Evolutionary conservation across 2,113 vertebrate species (phyloP), one percentile per base, ranked within the genome.

Genomic region (Malurus cyaneus): DNA sequence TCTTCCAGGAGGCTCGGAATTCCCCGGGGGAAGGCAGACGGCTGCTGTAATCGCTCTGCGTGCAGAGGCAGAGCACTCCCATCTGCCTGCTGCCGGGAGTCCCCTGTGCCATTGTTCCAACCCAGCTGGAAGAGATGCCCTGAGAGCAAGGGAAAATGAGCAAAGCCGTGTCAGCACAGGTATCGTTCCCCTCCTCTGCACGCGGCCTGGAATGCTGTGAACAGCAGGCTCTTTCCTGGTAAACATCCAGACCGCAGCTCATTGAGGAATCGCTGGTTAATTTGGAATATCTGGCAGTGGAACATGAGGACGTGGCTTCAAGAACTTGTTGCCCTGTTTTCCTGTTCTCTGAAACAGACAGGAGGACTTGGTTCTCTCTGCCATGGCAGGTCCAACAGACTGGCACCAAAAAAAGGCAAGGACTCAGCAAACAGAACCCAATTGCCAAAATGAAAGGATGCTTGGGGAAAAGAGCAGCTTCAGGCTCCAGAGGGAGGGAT

Each of bases 101-200:
- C 67, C 66, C 32, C 49, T 12, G 62, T 65, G 82, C 76, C 29
- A 3, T 34, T 53, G 64, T 49, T 92, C 76, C 39, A 71, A 6
- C 15, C 12, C 94, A 42, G 64, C 76, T 91, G 86, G 91, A 73
- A 80, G 76, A 96, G 64, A 66, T 78, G 86, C 94, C 86, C 93
- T 41, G 34, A 34, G 83, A 91, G 65, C 56, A 71, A 70, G 39
- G 42, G 71, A 53, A 73, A 65, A 80, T 12, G 32, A 72, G 60
- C 60, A 73, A 12, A 80, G 86, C 86, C 25, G 1, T 80, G 89
- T 88, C 50, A 66, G 69, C 36, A 70, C 86, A 95, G 91, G 93
- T 92, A 70, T 80, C 89, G 59, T 57, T 61, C 71, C 23, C 42
- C 50, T 67, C 36, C 62, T 70, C 88, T 61, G 34, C 44, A 21